Evolutionary conservation across 2,888 invertebrate genomes (phyloP), one percentile per base, ranked within the genome.

Genomic region (Cenopis cana): DNA sequence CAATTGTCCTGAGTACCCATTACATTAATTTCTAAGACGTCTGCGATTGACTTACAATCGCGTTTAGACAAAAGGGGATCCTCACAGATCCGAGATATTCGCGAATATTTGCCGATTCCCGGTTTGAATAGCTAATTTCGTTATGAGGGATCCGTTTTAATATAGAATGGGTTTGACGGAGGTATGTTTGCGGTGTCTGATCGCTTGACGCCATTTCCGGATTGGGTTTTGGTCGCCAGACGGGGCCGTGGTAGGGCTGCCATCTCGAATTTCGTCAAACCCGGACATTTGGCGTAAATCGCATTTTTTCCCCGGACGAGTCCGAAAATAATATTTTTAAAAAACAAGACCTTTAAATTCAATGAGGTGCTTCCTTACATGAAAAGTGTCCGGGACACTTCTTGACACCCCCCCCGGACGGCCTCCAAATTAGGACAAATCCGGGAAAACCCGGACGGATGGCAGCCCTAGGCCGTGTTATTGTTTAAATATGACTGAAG

Each of bases 21-120:
- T 85, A 87, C 84, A 86, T 87, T 89, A 89, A 90, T 90, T 85
- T 89, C 83, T 80, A 77, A 82, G 82, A 79, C 84, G 85, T 86
- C 86, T 89, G 89, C 76, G 77, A 71, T 75, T 78, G 85, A 85
- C 83, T 85, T 80, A 80, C 86, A 82, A 84, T 85, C 84, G 78
- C 80, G 80, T 85, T 87, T 68, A 81, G 82, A 86, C 84, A 85
- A 83, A n/a, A 82, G 79, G 81, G 57, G 33, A 33, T 12, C 36
- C 55, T 36, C 64, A 11, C 50, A 54, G 65, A 66, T 24, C 57
- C n/a, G 52, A 54, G 65, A 66, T 24, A 36, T 62, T 14, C 61
- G 5, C 20, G 60, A 54, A 54, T 61, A 46, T 52, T 54, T 60
- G 33, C 29, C 55, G 61, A 64, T 64, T 74, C 64, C 72, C 68